phyloP scores from a whole-genome alignment of 2,888 invertebrate species.

The Flexamia atlantica region DNA sequence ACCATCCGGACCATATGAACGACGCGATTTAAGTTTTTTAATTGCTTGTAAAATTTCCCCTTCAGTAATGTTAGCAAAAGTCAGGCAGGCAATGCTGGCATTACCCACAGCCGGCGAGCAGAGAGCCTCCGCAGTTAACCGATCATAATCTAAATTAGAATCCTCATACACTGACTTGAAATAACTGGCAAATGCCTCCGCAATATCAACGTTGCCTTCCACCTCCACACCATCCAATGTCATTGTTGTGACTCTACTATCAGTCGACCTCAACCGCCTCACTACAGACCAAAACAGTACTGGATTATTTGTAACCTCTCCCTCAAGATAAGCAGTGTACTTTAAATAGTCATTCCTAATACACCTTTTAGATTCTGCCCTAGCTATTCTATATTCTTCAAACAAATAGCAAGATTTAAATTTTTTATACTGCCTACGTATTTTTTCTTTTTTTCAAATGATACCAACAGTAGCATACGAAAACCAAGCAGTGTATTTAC shows the following conservation, averaged over 20 bases:
- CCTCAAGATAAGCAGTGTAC: neutral
- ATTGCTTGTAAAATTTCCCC: neutral
- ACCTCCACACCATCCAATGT: neutral
- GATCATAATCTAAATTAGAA: neutral
- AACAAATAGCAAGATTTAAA: neutral
- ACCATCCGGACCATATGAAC: conserved; percentile 16
- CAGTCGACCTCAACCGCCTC: neutral
- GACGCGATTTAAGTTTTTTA: neutral
- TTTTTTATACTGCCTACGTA: conserved; percentile 5
- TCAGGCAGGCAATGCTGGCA: neutral
- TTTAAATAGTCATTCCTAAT: neutral
- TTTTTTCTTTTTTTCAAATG: neutral
- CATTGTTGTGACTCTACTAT: neutral
- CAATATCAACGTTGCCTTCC: neutral
- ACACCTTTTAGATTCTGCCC: neutral
- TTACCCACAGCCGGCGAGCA: neutral
- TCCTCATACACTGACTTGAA: conserved; percentile 15
- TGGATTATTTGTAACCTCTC: neutral
- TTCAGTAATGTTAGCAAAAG: neutral
- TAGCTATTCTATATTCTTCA: neutral
- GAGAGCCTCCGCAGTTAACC: neutral
- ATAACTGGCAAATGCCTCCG: conserved; percentile 19
- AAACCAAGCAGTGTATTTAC: conserved; percentile 32
- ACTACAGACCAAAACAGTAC: neutral
- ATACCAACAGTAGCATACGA: neutral